phyloP scores from a whole-genome alignment of 2,797 vertebrate genomes.

The Toxotes lorentzi region DNA sequence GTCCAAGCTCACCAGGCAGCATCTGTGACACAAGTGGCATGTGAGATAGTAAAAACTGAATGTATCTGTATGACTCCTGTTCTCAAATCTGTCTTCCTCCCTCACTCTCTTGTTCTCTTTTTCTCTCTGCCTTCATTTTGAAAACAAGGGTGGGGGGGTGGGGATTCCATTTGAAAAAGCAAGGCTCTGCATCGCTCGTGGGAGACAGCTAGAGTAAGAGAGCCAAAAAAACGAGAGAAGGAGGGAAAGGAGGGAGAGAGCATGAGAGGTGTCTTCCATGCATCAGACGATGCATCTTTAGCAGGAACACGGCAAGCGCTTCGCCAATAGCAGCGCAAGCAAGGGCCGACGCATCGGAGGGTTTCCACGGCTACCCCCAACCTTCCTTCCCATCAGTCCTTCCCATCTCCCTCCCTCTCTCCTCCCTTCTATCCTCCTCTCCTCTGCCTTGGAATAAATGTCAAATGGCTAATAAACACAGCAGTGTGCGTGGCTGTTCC shows the following conservation, averaged over 20 bases:
- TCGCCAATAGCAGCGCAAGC: slow-evolving; percentile 75
- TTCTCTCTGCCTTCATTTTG: slow-evolving; percentile 72
- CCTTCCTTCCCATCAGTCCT: slow-evolving; percentile 61
- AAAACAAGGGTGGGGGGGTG: slow-evolving; percentile 35
- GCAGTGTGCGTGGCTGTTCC: slow-evolving; percentile 32
- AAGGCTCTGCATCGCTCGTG: slow-evolving; percentile 60
- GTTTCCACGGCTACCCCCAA: slow-evolving; percentile 83
- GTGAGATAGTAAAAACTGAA: background rate
- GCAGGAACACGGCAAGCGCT: slow-evolving; percentile 52
- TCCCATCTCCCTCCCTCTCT: background rate
- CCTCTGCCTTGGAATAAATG: slow-evolving; percentile 73
- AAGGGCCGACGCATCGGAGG: slow-evolving; percentile 63
- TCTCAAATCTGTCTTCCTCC: slow-evolving; percentile 44
- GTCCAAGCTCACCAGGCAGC: slow-evolving; percentile 40
- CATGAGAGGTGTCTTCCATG: slow-evolving; percentile 70
- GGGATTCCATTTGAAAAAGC: slow-evolving; percentile 74
- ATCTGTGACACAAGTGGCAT: slow-evolving; percentile 35
- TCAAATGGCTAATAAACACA: slow-evolving; percentile 76
- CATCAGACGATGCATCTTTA: slow-evolving; percentile 69
- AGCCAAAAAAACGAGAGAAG: slow-evolving; percentile 21
- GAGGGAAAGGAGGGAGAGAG: slow-evolving; percentile 34
- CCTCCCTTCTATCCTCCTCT: slow-evolving; percentile 40
- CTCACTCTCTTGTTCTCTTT: slow-evolving; percentile 23
- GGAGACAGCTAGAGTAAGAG: slow-evolving; percentile 64
- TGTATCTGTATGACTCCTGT: slow-evolving; percentile 32